Evolutionary conservation across 2,888 invertebrate species (phyloP).

Genomic region (Artemia sinica): DNA sequence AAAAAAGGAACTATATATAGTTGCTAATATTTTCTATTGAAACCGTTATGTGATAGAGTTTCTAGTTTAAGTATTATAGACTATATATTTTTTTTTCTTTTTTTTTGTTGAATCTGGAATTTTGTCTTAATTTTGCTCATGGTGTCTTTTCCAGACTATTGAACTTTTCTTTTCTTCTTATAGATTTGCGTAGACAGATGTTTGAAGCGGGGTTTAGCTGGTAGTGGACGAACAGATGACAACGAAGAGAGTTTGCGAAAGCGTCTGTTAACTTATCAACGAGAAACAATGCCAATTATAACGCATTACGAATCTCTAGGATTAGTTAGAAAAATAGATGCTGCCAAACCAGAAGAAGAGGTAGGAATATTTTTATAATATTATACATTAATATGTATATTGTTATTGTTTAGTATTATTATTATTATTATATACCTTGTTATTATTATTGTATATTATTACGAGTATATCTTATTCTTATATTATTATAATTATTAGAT

Average conservation of each 20-base stretch:
- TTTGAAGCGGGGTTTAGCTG: constrained; percentile 62
- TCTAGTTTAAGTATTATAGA: no score
- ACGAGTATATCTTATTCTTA: no score
- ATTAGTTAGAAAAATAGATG: constrained; percentile 57
- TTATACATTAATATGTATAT: no score
- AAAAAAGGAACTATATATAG: no score
- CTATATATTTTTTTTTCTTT: background rate
- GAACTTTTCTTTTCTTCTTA: constrained; percentile 19
- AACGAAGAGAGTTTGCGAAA: constrained; percentile 72
- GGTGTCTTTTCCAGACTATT: background rate
- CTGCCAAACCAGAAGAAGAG: constrained; percentile 44
- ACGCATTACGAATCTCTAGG: constrained; percentile 52
- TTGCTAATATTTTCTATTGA: no score
- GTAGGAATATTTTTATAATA: constrained; percentile 34
- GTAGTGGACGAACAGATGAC: constrained; percentile 85
- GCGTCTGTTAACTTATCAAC: constrained; percentile 64
- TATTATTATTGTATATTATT: no score
- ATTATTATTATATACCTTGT: no score
- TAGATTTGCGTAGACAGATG: constrained; percentile 65
- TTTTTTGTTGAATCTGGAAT: background rate
- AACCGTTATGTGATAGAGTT: no score
- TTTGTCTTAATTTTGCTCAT: background rate
- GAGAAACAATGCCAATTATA: constrained; percentile 76
- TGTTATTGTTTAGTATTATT: no score
- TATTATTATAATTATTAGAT: no score